These are phyloP conservation scores for Drosophila kohkoa DNA, from an alignment of 1,140 invertebrate genomes.

Conservation along the genomic window DNA sequence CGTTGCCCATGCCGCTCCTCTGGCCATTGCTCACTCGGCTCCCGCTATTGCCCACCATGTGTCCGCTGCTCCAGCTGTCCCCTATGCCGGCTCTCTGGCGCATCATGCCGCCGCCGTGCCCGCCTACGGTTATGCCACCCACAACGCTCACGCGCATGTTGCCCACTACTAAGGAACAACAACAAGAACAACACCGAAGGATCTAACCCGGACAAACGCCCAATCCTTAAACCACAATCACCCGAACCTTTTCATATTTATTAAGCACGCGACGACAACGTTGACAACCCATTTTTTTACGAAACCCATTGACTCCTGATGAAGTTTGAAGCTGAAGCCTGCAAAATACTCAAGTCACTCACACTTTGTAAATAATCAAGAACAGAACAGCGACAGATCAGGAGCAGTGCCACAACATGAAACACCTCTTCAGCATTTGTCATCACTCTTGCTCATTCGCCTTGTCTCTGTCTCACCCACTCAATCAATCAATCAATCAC, in stretches of 20 bases:
- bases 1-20: constrained; percentile 60
- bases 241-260: constrained; percentile 91
- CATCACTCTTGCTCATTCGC: constrained; percentile 32
- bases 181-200: background rate
- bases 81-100: constrained; percentile 73
- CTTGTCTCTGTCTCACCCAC: constrained; percentile 49
- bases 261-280: constrained; percentile 94
- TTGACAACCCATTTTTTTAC: constrained; percentile 57
- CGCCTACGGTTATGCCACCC: constrained; percentile 73
- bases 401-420: constrained; percentile 9
- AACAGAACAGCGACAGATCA: constrained; percentile 7
- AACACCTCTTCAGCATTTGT: constrained; percentile 18
- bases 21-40: constrained; percentile 51
- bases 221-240: constrained; percentile 76
- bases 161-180: constrained; percentile 70
- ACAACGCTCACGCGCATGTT: constrained; percentile 76
- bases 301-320: constrained; percentile 89
- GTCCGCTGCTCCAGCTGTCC: constrained; percentile 70
- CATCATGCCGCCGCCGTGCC: constrained; percentile 74
- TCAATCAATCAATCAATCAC: constrained; percentile 3
- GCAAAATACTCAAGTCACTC: constrained; percentile 87
- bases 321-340: constrained; percentile 88
- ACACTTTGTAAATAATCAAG: constrained; percentile 56
- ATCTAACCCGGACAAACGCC: background rate
- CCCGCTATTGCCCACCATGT: constrained; percentile 76